Evolutionary conservation across 2,888 invertebrate genomes (phyloP), one percentile per base, ranked within the genome.

Genomic region (Metalampra italica): DNA sequence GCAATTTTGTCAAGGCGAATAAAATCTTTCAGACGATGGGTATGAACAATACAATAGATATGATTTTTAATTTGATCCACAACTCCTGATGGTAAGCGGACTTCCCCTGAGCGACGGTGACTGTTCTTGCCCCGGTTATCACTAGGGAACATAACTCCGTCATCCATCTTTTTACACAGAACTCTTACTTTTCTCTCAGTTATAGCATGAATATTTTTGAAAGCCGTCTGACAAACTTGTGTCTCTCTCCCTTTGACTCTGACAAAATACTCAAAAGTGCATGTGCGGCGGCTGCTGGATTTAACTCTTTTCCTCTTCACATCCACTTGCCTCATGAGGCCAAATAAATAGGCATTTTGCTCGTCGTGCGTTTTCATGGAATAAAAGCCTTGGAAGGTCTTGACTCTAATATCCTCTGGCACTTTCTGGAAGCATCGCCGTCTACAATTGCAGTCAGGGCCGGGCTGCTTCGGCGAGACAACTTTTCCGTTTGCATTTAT

Each of bases 261-360:
- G 7, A 91, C 76, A 59, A 90, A 91, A 65, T 91, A 91, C 71
- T 91, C 91, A 68, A 91, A 91, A 13, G 91, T 91, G 55, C 91
- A 91, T 32, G 91, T 91, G 49, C 91, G 75, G 38, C 91, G 71
- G 50, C 89, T 90, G 57, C 90, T 90, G 11, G 82, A 78, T 65
- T 90, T 89, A 0, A 90, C 90, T 66, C 91, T 80, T 76, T 91
- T 91, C 67, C 91, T 77, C 66, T 90, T 90, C 0, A 91, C 90
- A 66, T 91, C 91, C 7, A 91, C 90, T 68, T 91, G 91, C 53
- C 91, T 79, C 86, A 91, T 91, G 2, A 91, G 78, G 14, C 91
- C 91, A 74, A 90, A 91, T 55, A 91, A 76, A 67, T 91, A 91
- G 29, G 91, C 90, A 75, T 91, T 91, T 70, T 91, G 91, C 69